Conservation (phyloP, 2,888 invertebrate species). For the Crossocerus cetratus region DNA sequence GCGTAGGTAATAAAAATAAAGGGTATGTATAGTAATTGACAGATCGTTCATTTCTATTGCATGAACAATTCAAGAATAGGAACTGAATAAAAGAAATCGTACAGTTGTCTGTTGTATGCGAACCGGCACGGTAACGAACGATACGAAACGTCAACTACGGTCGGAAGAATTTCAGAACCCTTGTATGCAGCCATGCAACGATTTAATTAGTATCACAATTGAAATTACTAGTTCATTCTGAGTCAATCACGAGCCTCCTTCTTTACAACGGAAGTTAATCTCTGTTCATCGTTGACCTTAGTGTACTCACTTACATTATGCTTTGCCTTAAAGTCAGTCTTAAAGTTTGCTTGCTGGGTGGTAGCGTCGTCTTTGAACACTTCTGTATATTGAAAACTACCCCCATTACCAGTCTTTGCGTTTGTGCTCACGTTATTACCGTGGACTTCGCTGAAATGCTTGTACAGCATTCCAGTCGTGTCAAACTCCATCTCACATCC, state of each 20-base stretch:
- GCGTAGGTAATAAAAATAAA: no score
- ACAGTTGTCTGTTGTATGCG: no score
- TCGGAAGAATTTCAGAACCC: conserved; percentile 32
- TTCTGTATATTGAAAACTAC: conserved; percentile 69
- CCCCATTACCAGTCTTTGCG: conserved; percentile 73
- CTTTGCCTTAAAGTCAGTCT: conserved; percentile 76
- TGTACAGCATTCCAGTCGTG: conserved; percentile 68
- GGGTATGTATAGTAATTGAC: no score
- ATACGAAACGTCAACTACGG: conserved; percentile 7
- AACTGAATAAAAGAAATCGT: no score
- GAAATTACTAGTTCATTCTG: conserved; percentile 35
- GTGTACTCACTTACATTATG: conserved; percentile 67
- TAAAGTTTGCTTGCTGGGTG: conserved; percentile 70
- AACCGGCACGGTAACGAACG: no score
- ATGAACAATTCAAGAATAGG: no score
- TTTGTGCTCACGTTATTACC: conserved; percentile 66
- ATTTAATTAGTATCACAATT: conserved; percentile 42
- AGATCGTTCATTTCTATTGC: no score
- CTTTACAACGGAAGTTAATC: conserved; percentile 41
- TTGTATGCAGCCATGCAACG: conserved; percentile 36
- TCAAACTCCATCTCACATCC: conserved; percentile 71
- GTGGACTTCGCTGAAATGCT: conserved; percentile 71
- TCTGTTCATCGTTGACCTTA: conserved; percentile 62
- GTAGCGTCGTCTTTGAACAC: conserved; percentile 69
- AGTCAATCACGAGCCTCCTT: conserved; percentile 70